Conservation (phyloP, 2,797 vertebrate genomes). For the Heteromormyrus szaboi region DNA sequence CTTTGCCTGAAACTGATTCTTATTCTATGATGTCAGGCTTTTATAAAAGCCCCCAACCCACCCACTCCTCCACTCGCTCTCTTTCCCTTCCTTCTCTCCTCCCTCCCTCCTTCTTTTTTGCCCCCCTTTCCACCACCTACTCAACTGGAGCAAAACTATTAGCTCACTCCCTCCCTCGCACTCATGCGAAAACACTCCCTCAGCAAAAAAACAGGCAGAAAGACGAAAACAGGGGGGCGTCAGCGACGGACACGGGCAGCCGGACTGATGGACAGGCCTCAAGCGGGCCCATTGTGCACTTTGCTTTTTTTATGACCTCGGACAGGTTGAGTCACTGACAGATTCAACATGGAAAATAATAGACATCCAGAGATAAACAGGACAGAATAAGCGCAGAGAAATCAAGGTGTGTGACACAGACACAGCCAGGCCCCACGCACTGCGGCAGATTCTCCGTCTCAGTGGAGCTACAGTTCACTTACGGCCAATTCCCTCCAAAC, state of each 20-base stretch:
- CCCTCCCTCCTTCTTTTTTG: conserved; percentile 48
- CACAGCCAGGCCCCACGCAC: neutral
- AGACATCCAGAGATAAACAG: neutral
- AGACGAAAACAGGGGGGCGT: neutral
- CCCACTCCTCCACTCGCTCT: conserved; percentile 22
- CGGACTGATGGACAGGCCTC: neutral
- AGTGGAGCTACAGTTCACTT: neutral
- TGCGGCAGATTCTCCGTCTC: neutral
- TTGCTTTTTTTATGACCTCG: neutral
- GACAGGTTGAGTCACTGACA: neutral
- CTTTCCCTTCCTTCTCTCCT: conserved; percentile 32
- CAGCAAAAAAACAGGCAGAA: neutral
- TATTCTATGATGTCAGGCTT: neutral
- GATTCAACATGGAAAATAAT: neutral
- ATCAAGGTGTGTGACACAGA: neutral
- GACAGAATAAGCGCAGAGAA: neutral
- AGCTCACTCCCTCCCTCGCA: conserved; percentile 49
- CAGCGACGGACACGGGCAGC: neutral
- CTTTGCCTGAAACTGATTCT: neutral
- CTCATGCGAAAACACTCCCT: conserved; percentile 15
- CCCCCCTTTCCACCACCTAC: conserved; percentile 43
- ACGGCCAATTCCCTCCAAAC: neutral
- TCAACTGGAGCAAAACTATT: conserved; percentile 51
- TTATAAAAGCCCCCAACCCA: neutral
- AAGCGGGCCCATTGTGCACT: neutral